These are phyloP conservation scores for Myrmecobius fasciatus DNA, from an alignment of 2,113 vertebrate genomes.

Conservation along the genomic window DNA sequence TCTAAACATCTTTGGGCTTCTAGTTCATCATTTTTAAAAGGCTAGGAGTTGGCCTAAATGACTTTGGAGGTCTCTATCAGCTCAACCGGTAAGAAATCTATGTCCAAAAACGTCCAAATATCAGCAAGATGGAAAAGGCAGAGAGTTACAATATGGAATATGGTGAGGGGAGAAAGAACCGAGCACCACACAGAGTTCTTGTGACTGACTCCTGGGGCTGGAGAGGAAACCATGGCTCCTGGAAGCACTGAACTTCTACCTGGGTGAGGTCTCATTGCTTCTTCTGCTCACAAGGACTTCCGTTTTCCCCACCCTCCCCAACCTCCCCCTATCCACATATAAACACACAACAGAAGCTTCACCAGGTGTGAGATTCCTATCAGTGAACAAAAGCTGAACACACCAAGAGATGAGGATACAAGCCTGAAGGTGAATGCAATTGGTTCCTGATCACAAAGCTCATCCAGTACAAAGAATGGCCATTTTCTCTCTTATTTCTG, in stretches of 20 bases:
- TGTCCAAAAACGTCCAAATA: background rate
- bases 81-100: background rate
- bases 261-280: constrained; percentile 19
- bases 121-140: background rate
- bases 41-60: background rate
- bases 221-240: background rate
- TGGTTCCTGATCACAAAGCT: constrained; percentile 37
- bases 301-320: too few species aligned
- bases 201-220: background rate
- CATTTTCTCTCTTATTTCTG: constrained; percentile 62
- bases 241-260: constrained; percentile 12
- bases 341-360: constrained; percentile 43
- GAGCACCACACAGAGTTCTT: background rate
- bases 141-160: background rate
- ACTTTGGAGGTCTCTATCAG: background rate
- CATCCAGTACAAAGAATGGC: constrained; percentile 62
- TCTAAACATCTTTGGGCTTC: background rate
- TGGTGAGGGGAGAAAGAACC: background rate
- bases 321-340: background rate
- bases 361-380: constrained; percentile 23
- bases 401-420: background rate
- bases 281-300: constrained; percentile 31
- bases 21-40: background rate
- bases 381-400: constrained; percentile 44
- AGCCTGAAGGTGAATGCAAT: constrained; percentile 61